Percentiles rank a stretch among this genome's conserved stretches.
Conservation (phyloP, 2,797 vertebrate genomes). For the Spheniscus humboldti region DNA sequence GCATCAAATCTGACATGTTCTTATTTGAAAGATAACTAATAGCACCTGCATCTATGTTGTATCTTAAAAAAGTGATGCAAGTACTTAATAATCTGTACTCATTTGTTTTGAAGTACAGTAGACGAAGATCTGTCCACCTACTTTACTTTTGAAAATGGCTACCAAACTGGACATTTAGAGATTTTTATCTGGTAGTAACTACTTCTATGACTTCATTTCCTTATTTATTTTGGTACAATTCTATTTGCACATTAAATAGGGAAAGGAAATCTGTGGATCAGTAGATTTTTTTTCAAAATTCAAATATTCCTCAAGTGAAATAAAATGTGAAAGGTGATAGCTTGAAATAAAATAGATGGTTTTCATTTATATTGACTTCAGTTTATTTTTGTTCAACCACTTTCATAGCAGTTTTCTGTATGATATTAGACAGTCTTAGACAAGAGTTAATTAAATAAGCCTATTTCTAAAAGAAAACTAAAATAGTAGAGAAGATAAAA, state of each 20-base stretch:
- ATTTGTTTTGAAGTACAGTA: not conserved
- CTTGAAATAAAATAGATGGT: not conserved
- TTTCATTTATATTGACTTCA: not conserved
- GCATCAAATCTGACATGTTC: not conserved
- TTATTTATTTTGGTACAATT: not conserved
- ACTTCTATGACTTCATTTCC: not conserved
- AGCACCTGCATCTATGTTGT: not conserved
- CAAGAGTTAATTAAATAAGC: not conserved
- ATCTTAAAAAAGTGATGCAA: not conserved
- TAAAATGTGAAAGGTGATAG: not conserved
- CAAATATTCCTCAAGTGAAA: not conserved
- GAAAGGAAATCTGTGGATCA: not conserved
- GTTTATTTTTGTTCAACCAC: not conserved
- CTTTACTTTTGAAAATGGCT: not conserved
- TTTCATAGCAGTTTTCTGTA: not conserved
- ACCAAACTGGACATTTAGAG: not conserved
- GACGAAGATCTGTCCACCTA: not conserved
- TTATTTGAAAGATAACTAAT: not conserved
- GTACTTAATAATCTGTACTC: not conserved
- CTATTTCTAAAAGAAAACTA: not conserved
- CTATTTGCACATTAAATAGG: not conserved
- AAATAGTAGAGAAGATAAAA: not conserved
- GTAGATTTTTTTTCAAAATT: not conserved
- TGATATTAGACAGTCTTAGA: not conserved
- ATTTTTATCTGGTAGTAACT: not conserved